Base-by-base conservation (phyloP, 2,113 vertebrate species). In the Corythornis vintsioides region DNA sequence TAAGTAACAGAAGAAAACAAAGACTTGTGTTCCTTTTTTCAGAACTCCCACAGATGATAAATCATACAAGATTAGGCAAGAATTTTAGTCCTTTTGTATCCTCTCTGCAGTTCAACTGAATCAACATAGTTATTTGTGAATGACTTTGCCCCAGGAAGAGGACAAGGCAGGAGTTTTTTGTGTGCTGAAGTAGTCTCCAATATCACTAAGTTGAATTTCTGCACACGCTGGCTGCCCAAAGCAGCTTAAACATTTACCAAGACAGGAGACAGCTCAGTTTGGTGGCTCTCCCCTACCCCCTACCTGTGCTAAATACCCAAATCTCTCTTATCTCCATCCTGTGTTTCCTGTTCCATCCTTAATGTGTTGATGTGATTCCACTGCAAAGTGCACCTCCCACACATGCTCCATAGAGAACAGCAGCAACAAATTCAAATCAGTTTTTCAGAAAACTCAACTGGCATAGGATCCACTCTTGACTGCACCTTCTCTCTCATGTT, bases 1-100 rank as follows among this genome's bases (percentile, higher is more conserved):
- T 66, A 55, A 87, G 53, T 84, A 78, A 79, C 83, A 66, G 42
- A 83, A 78, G n/a, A 88, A 88, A 93, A 85, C 66, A 90, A 25
- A 25, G 13, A 70, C 29, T 87, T 82, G 10, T 82, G 42, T 89
- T 78, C 10, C 22, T 77, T 77, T 77, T 29, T 59, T 83, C 53
- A 70, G 50, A 72, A 83, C 45, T 89, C 87, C 47, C 59, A 66
- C 38, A 74, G 56, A 72, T 90, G 22, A 92, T 88, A 90, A 93
- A 91, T 91, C 69, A 86, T 71, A 74, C 43, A 71, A 28, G 25
- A 83, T 47, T 83, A 74, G 38, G n/a, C 42, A 59, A 33, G 59
- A 79, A 25, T 83, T 89, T 89, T 56, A 79, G 43, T 17, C 61
- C 88, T 92, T 91, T 89, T 83, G 10, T 76, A 48, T 91, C 1